Base-by-base conservation (phyloP, 2,888 invertebrate genomes). In the Caenorhabditis sulstoni region DNA sequence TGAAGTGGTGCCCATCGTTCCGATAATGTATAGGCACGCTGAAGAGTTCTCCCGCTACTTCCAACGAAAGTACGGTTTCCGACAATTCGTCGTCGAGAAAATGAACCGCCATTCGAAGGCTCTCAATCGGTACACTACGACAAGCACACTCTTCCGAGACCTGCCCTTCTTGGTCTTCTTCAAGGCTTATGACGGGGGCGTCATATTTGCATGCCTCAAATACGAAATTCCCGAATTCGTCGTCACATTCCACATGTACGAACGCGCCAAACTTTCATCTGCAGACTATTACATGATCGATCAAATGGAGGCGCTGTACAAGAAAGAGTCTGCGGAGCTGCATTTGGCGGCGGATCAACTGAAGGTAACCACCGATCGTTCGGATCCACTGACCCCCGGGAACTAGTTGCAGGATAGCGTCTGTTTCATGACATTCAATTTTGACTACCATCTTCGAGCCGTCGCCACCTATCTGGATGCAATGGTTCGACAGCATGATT, bases 231-330 rank as follows among this genome's bases (percentile, higher is more conserved):
- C 78, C 1, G 78, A 73, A 12, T 66, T 67, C 35, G 62, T 78
- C 5, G 67, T 78, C 18, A 47, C 44, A 1, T 57, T 73, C n/a
- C 65, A 73, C n/a, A 44, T 78, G 61, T 78, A 73, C 44, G 67
- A 71, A 37, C 20, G 78, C 45, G 66, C 78, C 16, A 66, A 71
- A 16, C 29, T 29, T 37, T 66, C 78, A 35, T 73, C 78, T 0
- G 73, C 67, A 0, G 78, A 78, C 29, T 78, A 65, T 50, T 78
- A 78, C 47, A 78, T 78, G 78, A 55, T 58, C 22, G 66, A 70
- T 29, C 18, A 49, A 44, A 77, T 77, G 77, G 59, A 64, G 20
- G 65, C 70, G 20, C 55, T 77, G 59, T 77, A 77, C 29, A 41
- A 22, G 35, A 77, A 77, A 55, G 77, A 77, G 16, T 49, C 59